These are phyloP conservation scores for Leptonema lineaticorne DNA, from an alignment of 1,140 invertebrate genomes.

Conservation along the genomic window DNA sequence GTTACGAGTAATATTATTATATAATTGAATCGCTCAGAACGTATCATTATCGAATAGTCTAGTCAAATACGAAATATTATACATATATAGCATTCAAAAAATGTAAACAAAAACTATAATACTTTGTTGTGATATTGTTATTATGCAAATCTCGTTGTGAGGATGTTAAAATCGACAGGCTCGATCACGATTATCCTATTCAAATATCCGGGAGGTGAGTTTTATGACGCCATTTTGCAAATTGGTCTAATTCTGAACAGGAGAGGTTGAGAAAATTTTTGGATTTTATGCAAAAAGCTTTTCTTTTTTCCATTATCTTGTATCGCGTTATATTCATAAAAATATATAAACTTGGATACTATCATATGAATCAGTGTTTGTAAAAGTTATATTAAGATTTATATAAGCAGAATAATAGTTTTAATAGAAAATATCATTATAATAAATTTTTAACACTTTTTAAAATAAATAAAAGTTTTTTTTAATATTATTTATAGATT, in stretches of 20 bases:
- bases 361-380: no score
- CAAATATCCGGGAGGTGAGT: slow-evolving; percentile 36
- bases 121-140: slow-evolving; percentile 20
- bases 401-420: no score
- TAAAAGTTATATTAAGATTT: no score
- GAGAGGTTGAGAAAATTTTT: not conserved
- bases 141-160: slow-evolving; percentile 29
- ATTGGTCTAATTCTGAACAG: no score
- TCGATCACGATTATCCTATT: slow-evolving; percentile 30
- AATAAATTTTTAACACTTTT: no score
- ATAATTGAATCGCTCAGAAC: not conserved
- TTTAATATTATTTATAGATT: no score
- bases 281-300: not conserved
- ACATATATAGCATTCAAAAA: not conserved
- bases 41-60: not conserved
- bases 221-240: slow-evolving; percentile 17
- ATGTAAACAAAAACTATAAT: slow-evolving; percentile 12
- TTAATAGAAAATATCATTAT: no score
- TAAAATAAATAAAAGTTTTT: no score
- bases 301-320: not conserved
- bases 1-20: no score
- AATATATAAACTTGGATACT: no score
- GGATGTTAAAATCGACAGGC: slow-evolving; percentile 11
- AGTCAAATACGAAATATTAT: no score
- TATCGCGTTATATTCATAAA: no score